Conservation (phyloP, 2,113 vertebrate species). For the Tychaedon coryphoeus region DNA sequence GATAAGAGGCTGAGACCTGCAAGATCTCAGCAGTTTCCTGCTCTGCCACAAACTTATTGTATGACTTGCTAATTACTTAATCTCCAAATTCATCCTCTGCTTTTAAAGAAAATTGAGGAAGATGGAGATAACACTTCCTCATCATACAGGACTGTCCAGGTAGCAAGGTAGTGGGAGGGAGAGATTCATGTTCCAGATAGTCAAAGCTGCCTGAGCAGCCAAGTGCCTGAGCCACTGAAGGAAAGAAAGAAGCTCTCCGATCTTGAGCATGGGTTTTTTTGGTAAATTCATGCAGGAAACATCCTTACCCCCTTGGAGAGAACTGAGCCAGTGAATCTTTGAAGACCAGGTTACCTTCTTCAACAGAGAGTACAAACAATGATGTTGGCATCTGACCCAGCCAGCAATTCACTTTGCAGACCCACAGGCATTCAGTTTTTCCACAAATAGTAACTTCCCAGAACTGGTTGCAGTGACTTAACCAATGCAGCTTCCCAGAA, state of each 20-base stretch:
- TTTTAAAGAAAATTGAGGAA: slow-evolving; percentile 23
- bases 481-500: slow-evolving; percentile 26
- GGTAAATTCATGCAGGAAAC: background rate
- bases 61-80: slow-evolving; percentile 10
- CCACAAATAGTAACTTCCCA: background rate
- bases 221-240: background rate
- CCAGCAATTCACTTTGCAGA: background rate
- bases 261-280: background rate
- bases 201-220: background rate
- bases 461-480: background rate
- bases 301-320: background rate
- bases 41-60: background rate
- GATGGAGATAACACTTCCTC: background rate
- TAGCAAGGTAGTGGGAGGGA: background rate
- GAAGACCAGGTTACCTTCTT: background rate
- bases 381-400: background rate
- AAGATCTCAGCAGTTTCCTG: slow-evolving; percentile 19
- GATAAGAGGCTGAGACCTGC: background rate
- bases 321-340: background rate
- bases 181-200: background rate
- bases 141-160: background rate
- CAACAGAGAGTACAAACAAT: background rate
- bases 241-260: background rate
- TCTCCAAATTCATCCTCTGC: background rate
- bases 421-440: background rate